phyloP scores from a whole-genome alignment of 1,140 invertebrate species.

The Coenobita brevimanus region DNA sequence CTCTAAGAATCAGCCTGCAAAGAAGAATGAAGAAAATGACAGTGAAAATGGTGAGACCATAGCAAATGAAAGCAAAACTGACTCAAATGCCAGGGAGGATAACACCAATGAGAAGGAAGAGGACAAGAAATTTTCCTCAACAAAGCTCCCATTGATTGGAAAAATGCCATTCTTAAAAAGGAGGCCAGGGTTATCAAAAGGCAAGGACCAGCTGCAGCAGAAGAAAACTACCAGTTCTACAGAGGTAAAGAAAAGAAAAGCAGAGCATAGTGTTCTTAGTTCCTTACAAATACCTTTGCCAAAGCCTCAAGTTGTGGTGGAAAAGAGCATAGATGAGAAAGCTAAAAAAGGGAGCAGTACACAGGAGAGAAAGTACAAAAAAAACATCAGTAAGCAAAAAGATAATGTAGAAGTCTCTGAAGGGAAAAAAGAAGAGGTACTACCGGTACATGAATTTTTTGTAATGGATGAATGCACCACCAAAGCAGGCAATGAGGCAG shows the following conservation, averaged over 20 bases:
- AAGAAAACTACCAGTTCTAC: neutral
- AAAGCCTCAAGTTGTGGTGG: too few relatives aligned
- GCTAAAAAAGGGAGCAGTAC: too few relatives aligned
- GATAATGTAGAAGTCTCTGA: too few relatives aligned
- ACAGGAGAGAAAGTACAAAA: too few relatives aligned
- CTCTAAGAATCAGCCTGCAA: neutral
- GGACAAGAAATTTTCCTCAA: neutral
- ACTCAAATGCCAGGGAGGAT: neutral
- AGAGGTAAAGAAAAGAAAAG: neutral
- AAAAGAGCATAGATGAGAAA: too few relatives aligned
- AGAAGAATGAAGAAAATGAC: conserved; percentile 3
- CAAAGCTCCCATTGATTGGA: conserved; percentile 36
- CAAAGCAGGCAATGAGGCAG: too few relatives aligned
- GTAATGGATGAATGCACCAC: too few relatives aligned
- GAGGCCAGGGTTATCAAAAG: neutral
- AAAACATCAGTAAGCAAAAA: too few relatives aligned
- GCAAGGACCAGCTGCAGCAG: neutral
- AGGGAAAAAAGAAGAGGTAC: too few relatives aligned
- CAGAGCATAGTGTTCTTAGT: neutral
- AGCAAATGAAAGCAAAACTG: neutral
- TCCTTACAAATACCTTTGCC: neutral
- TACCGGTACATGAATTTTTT: too few relatives aligned
- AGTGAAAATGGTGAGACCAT: neutral
- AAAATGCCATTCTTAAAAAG: conserved; percentile 47
- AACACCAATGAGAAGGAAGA: conserved; percentile 9